Percentiles rank a stretch among this genome's conserved stretches.
Conservation (phyloP, 1,140 invertebrate genomes). For the Zaprionus tsacasi region DNA sequence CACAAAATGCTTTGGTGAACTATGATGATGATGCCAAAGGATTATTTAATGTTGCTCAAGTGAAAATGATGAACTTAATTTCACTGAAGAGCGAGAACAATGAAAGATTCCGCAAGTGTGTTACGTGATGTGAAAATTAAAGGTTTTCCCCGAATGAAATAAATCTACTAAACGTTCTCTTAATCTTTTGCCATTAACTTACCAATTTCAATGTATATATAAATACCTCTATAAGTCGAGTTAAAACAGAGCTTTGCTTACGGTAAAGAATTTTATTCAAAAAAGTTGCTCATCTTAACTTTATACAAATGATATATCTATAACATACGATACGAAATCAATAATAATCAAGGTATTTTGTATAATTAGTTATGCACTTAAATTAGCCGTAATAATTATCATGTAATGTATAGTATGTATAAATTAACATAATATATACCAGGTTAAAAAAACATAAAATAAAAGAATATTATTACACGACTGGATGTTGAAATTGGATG, state of each 20-base stretch:
- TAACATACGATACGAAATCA: slow-evolving; percentile 73
- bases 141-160: background rate
- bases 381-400: slow-evolving; percentile 48
- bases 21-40: background rate
- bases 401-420: slow-evolving; percentile 28
- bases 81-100: background rate
- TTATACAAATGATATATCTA: slow-evolving; percentile 82
- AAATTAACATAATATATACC: slow-evolving; percentile 61
- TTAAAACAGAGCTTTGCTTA: slow-evolving; percentile 11
- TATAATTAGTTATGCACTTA: slow-evolving; percentile 72
- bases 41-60: background rate
- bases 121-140: background rate
- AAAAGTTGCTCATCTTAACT: slow-evolving; percentile 76
- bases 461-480: slow-evolving; percentile 14
- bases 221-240: background rate
- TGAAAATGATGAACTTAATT: slow-evolving; percentile 9
- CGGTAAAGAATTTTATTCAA: slow-evolving; percentile 82
- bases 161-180: background rate
- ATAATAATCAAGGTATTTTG: slow-evolving; percentile 59
- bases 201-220: background rate
- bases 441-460: slow-evolving; percentile 14
- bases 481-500: slow-evolving; percentile 56
- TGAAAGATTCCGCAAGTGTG: background rate
- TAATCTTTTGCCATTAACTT: background rate
- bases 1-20: slow-evolving; percentile 1